These are phyloP conservation scores for Benitochromis conjunctus DNA, from an alignment of 2,113 vertebrate species.

Conservation along the genomic window DNA sequence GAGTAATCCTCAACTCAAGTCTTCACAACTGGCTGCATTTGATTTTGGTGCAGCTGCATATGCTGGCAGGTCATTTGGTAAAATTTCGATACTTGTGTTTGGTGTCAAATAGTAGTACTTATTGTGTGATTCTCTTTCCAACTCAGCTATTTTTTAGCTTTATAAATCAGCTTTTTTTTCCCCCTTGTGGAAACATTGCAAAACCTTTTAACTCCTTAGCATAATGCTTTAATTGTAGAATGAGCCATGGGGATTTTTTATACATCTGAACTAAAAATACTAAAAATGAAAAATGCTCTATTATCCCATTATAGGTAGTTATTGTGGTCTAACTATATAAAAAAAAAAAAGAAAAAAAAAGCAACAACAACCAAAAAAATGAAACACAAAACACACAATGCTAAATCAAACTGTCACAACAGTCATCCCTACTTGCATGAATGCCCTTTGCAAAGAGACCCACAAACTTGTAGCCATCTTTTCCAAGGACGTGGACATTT, in stretches of 20 bases:
- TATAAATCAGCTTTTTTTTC: not conserved
- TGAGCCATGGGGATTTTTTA: not conserved
- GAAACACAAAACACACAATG: not conserved
- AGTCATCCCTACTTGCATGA: not conserved
- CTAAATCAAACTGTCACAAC: not conserved
- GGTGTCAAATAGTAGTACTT: not conserved
- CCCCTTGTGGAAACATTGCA: slow-evolving; percentile 4
- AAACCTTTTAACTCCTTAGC: slow-evolving; percentile 13
- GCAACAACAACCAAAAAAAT: not conserved
- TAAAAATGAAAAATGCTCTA: not conserved
- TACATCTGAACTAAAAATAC: not conserved
- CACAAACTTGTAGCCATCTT: not conserved
- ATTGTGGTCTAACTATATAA: slow-evolving; percentile 2
- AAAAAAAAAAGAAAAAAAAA: no score
- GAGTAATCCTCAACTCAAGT: slow-evolving; percentile 26
- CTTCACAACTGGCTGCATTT: slow-evolving; percentile 26
- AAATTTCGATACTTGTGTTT: not conserved
- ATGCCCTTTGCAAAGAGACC: not conserved
- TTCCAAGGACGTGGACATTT: not conserved
- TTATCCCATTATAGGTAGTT: slow-evolving; percentile 4
- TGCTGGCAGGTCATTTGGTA: slow-evolving; percentile 11
- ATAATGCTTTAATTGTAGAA: slow-evolving; percentile 18
- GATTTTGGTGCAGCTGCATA: slow-evolving; percentile 43
- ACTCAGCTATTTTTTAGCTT: not conserved
- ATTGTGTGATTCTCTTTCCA: not conserved